Evolutionary conservation across 2,888 invertebrate species (phyloP), one percentile per base, ranked within the genome.

Genomic region (Entomobrya multifasciata): DNA sequence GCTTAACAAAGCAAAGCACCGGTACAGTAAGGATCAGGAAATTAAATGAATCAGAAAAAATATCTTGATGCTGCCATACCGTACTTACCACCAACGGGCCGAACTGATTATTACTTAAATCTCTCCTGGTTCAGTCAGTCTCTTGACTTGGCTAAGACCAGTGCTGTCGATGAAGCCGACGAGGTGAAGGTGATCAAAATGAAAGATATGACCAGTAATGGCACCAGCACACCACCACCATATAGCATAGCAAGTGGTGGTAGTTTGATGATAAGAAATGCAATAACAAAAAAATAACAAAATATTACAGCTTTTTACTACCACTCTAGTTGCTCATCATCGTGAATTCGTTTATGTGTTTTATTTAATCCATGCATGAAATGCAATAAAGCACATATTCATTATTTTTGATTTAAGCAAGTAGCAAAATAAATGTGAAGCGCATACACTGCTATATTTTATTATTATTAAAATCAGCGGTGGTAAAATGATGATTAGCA

Each of bases 341-440:
- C 76, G 36, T 55, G 27, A 44, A 72, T 15, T 41, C n/a, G n/a
- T n/a, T n/a, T n/a, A n/a, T n/a, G n/a, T 41, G 41, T 20, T n/a
- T 36, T 36, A 17, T 65, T 20, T 17, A 41, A 65, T 41, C 10
- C 47, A 4, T 55, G 55, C 22, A 25, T 27, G 10, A 22, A 22
- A 49, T 55, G 76, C 57, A 78, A 62, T 62, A 70, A 55, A 70
- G 67, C 80, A 81, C 80, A 81, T n/a, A n/a, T 81, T 81, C 80
- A 70, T 57, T 81, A 70, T 81, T 81, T 81, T 70, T 81, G 67
- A 81, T 81, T 81, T 81, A 81, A 77, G 47, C 47, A 52, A 57
- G 57, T 57, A 30, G 41, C 41, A 62, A 27, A 44, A 47, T 62
- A 60, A 78, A 62, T 78, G 76, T 76, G 20, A 72, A 41, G 72